phyloP scores from a whole-genome alignment of 2,888 invertebrate species.

The Capitulum mitella region DNA sequence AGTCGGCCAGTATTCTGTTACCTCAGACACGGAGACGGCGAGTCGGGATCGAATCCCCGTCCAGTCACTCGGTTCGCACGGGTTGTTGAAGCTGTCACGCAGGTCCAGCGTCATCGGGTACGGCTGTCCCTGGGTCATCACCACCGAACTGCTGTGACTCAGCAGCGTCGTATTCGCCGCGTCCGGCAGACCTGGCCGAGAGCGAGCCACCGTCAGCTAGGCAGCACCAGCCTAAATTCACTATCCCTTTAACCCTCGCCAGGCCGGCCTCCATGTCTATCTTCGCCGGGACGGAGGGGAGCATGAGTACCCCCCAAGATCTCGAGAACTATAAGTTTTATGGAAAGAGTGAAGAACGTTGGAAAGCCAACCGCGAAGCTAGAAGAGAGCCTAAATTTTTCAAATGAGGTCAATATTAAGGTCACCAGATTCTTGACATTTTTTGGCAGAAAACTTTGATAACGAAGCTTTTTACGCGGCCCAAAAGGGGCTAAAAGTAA shows the following conservation, averaged over 20 bases:
- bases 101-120: slow-evolving; percentile 77
- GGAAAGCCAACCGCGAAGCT: neutral
- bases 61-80: slow-evolving; percentile 51
- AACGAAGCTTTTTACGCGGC: no score
- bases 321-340: no score
- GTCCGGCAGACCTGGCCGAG: slow-evolving; percentile 61
- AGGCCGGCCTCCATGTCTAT: neutral
- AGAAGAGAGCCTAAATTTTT: no score
- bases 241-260: neutral
- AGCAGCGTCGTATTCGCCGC: slow-evolving; percentile 75
- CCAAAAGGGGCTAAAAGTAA: no score
- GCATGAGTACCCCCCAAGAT: no score
- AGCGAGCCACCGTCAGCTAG: no score
- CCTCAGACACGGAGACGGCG: slow-evolving; percentile 46
- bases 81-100: slow-evolving; percentile 83
- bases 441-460: no score
- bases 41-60: slow-evolving; percentile 55
- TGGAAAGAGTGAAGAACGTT: no score
- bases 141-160: slow-evolving; percentile 72
- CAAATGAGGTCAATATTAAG: no score
- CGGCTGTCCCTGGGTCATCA: slow-evolving; percentile 67
- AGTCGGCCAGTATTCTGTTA: no score
- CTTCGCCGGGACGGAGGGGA: no score
- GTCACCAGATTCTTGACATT: no score
- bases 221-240: neutral